phyloP scores from a whole-genome alignment of 2,797 vertebrate genomes.

The Choloepus didactylus region DNA sequence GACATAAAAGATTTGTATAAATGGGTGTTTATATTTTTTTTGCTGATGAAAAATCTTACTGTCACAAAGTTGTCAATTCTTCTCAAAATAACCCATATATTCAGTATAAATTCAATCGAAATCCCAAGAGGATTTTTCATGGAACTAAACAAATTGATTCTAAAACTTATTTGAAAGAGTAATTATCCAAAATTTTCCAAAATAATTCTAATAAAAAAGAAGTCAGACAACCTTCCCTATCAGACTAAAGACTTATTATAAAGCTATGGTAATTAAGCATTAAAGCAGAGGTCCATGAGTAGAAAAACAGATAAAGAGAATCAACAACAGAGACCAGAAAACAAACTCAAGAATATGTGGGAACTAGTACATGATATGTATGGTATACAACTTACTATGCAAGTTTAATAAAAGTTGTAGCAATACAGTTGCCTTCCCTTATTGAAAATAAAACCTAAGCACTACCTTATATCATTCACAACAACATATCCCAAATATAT shows the following conservation, averaged over 20 bases:
- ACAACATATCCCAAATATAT: not conserved
- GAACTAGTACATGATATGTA: not conserved
- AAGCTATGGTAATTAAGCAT: not conserved
- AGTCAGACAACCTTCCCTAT: not conserved
- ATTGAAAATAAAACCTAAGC: not conserved
- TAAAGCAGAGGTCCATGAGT: not conserved
- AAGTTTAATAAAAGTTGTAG: not conserved
- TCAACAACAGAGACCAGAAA: not conserved
- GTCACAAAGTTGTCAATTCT: not conserved
- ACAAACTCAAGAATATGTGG: too few relatives aligned
- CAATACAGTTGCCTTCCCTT: not conserved
- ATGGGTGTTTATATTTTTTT: not conserved
- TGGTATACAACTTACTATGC: not conserved
- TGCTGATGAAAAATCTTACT: not conserved
- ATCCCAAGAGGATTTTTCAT: not conserved
- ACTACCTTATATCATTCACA: not conserved
- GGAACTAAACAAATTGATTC: not conserved
- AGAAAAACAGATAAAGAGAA: not conserved
- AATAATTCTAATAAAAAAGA: not conserved
- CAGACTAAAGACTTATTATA: not conserved
- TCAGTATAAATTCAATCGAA: conserved; percentile 38
- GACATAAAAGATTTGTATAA: not conserved
- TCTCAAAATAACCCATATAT: not conserved
- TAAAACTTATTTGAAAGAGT: not conserved
- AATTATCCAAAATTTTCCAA: not conserved